Conservation (phyloP, 2,113 vertebrate species). For the Sciurus niger region DNA sequence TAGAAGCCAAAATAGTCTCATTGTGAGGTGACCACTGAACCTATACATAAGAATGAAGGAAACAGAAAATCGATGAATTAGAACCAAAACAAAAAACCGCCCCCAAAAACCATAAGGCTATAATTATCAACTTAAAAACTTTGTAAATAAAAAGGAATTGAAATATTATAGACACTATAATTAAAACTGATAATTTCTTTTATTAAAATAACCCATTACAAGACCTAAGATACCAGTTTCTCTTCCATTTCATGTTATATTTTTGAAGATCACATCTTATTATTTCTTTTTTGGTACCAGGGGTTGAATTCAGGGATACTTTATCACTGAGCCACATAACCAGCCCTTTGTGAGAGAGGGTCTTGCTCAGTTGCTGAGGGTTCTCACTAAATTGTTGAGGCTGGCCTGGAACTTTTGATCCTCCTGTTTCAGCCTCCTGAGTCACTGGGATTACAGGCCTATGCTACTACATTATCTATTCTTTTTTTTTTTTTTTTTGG, state of each 20-base stretch:
- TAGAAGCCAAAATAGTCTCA: constrained; percentile 98
- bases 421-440: not conserved
- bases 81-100: not conserved
- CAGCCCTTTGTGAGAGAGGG: not conserved
- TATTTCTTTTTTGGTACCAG: not conserved
- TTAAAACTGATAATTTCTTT: constrained; percentile 1
- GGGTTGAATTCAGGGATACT: not conserved
- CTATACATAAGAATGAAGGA: constrained; percentile 83
- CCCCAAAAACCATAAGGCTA: not conserved
- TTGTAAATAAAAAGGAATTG: not conserved
- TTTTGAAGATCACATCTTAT: not conserved
- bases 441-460: not conserved
- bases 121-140: not conserved
- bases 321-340: not conserved
- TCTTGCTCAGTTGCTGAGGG: too few species aligned
- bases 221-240: not conserved
- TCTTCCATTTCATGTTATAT: not conserved
- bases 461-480: too few species aligned
- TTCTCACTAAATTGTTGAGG: not conserved
- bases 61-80: not conserved
- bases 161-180: not conserved
- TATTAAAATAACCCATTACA: not conserved
- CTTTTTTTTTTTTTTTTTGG: too few species aligned
- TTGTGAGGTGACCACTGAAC: constrained; percentile 99
- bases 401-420: not conserved